Evolutionary conservation across 1,140 invertebrate species (phyloP), one percentile per base, ranked within the genome.

Genomic region (Nylanderia fulva): DNA sequence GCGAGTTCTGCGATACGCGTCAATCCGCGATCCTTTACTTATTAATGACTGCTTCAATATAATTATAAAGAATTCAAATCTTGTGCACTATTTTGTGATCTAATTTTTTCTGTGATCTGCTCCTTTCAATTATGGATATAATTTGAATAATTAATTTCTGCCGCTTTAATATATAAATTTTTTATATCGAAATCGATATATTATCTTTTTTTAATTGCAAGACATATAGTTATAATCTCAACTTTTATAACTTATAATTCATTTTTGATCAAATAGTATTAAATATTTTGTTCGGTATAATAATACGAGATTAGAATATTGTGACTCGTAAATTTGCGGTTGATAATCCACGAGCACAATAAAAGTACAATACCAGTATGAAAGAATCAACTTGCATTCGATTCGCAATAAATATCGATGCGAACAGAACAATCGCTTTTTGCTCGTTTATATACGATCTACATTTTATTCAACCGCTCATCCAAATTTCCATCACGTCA

Each of bases 401-500:
- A 82, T 82, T 71, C 27, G 27, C 13, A 82, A 71, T 18, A 24
- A 72, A 7, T 27, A 39, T n/a, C 13, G 29, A 52, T 8, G 18
- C 45, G 48, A 13, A 18, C 15, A 15, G 15, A 18, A 48, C 24
- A 7, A 13, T 21, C 42, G 9, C 18, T 24, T 58, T 33, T 72
- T 11, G 4, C 33, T 82, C 58, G 72, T 82, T 82, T 45, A 82
- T 3, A 33, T 45, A n/a, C 36, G 66, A 60, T 39, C 52, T 58
- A 72, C 77, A 82, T 82, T 82, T 82, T 82, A 82, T 72, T 82
- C 66, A 82, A 52, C 24, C 9, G 18, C n/a, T 82, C 66, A 39
- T 82, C 36, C 36, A 72, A 71, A 21, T 56, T 45, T 52, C 36
- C n/a, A 15, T 72, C 36, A n/a, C 36, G n/a, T 72, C 52, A n/a